Conservation (phyloP, 2,888 invertebrate genomes). For the Callinectes sapidus region DNA sequence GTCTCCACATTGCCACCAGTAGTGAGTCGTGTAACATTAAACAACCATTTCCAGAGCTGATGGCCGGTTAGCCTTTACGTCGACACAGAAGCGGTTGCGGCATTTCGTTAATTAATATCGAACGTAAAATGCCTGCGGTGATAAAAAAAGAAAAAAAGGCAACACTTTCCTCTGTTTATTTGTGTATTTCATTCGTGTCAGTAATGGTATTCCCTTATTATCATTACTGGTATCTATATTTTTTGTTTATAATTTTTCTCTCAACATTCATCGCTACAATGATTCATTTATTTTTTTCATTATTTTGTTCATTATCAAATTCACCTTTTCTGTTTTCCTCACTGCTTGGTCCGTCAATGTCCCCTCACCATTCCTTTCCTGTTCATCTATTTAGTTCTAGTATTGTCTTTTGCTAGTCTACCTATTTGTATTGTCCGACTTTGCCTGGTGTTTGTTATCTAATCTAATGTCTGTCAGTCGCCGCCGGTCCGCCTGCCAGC, state of each 20-base stretch:
- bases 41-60: background rate
- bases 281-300: background rate
- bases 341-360: too few relatives aligned
- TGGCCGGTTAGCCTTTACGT: background rate
- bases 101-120: slow-evolving; percentile 14
- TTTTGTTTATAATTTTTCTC: background rate
- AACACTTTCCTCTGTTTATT: background rate
- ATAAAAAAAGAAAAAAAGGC: background rate
- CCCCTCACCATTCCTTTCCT: too few relatives aligned
- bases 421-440: background rate
- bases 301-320: too few relatives aligned
- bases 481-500: background rate
- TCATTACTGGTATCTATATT: background rate
- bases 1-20: too few relatives aligned
- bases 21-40: background rate
- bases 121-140: slow-evolving; percentile 8
- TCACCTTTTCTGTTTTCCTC: background rate
- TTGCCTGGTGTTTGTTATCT: background rate
- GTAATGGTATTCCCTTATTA: background rate
- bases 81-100: background rate
- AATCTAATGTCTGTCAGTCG: background rate
- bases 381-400: background rate
- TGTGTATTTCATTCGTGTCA: background rate
- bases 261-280: background rate
- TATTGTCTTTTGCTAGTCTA: background rate